phyloP scores from a whole-genome alignment of 2,797 vertebrate genomes.

The Sternarchorhynchus goeldii region DNA sequence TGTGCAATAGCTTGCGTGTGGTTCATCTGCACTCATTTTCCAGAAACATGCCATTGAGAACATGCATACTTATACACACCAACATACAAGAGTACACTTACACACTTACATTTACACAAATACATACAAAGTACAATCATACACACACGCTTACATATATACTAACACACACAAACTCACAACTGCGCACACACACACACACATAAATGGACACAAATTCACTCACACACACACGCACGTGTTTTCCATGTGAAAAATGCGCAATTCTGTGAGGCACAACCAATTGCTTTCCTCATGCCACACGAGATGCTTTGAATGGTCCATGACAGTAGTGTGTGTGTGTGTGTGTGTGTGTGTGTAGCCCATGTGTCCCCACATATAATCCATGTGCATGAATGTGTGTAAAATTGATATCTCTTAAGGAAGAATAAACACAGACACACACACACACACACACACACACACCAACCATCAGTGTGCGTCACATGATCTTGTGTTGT shows the following conservation, averaged over 20 bases:
- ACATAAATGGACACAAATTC: background rate
- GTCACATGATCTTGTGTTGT: background rate
- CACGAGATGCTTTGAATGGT: no score
- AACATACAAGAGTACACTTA: background rate
- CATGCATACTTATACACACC: background rate
- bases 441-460: background rate
- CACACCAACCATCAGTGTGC: no score
- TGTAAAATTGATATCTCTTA: background rate
- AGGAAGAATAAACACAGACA: background rate
- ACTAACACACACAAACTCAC: background rate
- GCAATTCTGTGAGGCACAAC: slow-evolving; percentile 11
- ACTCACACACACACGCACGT: background rate
- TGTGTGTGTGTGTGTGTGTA: slow-evolving; percentile 26
- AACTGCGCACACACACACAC: background rate
- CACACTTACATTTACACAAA: background rate
- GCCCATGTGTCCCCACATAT: slow-evolving; percentile 1
- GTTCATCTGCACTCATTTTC: slow-evolving; percentile 41
- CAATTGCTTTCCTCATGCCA: background rate
- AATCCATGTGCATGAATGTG: slow-evolving; percentile 26
- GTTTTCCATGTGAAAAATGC: slow-evolving; percentile 9
- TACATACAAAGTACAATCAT: slow-evolving; percentile 18
- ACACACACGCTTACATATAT: background rate
- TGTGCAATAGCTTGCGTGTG: no score
- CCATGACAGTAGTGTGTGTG: slow-evolving; percentile 1
- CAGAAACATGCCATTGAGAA: slow-evolving; percentile 13